These are phyloP conservation scores for Stenodema calcarata DNA, from an alignment of 2,888 invertebrate genomes.

Conservation along the genomic window DNA sequence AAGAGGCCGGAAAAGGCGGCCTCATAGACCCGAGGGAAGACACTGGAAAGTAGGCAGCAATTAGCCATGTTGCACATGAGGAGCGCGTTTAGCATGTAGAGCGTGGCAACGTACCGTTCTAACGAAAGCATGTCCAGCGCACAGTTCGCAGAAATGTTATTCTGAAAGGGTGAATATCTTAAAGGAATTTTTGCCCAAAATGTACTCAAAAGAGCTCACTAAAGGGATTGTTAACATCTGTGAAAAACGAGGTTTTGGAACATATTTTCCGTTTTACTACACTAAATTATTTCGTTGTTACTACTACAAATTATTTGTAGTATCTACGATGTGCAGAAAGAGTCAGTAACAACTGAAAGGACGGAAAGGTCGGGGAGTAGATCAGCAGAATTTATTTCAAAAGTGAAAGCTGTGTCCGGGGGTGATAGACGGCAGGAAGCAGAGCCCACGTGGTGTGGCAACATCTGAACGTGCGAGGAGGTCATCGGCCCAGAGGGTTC, in stretches of 20 bases:
- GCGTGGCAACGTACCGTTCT: neutral
- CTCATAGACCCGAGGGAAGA: neutral
- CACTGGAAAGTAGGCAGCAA: neutral
- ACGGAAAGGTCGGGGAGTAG: slow-evolving; percentile 25
- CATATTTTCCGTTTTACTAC: too few species aligned
- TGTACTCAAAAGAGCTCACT: too few species aligned
- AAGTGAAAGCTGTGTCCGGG: slow-evolving; percentile 19
- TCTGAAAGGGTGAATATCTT: too few species aligned
- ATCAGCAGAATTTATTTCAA: slow-evolving; percentile 40
- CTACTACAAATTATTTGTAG: too few species aligned
- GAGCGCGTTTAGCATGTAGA: slow-evolving; percentile 4
- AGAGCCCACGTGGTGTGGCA: slow-evolving; percentile 48
- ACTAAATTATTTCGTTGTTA: too few species aligned
- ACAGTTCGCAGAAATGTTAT: neutral
- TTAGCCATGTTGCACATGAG: neutral
- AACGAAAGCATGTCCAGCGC: neutral
- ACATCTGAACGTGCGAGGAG: slow-evolving; percentile 30
- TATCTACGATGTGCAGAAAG: too few species aligned
- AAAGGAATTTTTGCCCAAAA: too few species aligned
- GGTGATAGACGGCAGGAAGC: slow-evolving; percentile 40
- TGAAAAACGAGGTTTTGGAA: too few species aligned
- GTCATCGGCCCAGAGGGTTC: slow-evolving; percentile 30
- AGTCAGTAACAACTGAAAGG: too few species aligned
- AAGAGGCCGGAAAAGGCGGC: neutral
- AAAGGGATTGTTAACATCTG: too few species aligned